These are phyloP conservation scores for Gymnorhina tibicen DNA, from an alignment of 2,113 vertebrate species.

Conservation along the genomic window DNA sequence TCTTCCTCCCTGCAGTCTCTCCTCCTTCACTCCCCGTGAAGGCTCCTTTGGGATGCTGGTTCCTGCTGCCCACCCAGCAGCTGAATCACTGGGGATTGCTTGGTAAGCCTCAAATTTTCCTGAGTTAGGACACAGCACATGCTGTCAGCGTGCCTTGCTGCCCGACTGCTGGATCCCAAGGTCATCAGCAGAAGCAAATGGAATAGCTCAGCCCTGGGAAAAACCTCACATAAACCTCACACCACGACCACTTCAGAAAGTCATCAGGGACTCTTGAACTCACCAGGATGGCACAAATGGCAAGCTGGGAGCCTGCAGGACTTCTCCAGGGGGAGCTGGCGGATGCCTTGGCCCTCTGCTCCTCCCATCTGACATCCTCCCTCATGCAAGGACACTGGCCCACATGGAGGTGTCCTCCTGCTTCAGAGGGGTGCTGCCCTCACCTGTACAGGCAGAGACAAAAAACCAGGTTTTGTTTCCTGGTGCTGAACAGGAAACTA, in stretches of 20 bases:
- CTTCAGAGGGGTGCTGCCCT: background rate
- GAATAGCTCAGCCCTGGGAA: background rate
- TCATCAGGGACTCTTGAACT: background rate
- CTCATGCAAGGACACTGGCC: background rate
- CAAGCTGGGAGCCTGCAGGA: background rate
- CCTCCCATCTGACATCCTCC: background rate
- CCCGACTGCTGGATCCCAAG: accelerated
- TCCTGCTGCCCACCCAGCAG: background rate
- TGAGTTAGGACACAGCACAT: background rate
- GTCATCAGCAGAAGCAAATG: background rate
- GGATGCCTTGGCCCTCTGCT: background rate
- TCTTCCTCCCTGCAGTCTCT: background rate
- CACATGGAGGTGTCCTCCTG: background rate
- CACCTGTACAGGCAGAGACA: background rate
- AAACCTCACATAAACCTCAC: background rate
- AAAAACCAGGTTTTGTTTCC: background rate
- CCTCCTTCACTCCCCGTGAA: background rate
- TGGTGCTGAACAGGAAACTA: background rate
- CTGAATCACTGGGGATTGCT: background rate
- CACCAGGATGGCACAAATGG: background rate
- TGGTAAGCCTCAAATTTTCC: no score
- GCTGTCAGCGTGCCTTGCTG: background rate
- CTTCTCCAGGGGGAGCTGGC: background rate
- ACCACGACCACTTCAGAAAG: background rate
- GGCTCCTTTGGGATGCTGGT: accelerated